phyloP scores from a whole-genome alignment of 2,113 vertebrate genomes.

The Etheostoma cragini region DNA sequence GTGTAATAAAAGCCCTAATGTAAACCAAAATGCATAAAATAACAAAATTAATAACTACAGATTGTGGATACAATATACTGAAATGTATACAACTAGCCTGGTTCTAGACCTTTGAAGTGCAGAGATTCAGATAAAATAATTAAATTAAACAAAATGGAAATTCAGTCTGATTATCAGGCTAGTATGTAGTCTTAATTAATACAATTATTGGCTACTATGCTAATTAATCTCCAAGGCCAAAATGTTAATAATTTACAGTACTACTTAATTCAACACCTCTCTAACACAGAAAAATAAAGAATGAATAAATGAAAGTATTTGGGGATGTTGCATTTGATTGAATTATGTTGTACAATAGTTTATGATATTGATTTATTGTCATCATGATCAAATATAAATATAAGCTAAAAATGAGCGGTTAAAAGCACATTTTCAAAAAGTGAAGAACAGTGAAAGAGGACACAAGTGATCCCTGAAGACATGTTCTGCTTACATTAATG shows the following conservation, averaged over 20 bases:
- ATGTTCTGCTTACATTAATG: conserved; percentile 86
- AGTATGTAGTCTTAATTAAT: not conserved
- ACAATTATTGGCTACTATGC: not conserved
- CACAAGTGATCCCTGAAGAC: not conserved
- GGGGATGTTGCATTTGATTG: not conserved
- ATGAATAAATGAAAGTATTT: not conserved
- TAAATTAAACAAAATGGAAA: not conserved
- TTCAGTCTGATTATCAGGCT: not conserved
- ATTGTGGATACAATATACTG: not conserved
- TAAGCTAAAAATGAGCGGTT: not conserved
- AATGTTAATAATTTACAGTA: not conserved
- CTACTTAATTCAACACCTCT: not conserved
- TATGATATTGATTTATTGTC: too few species aligned
- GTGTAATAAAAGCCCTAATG: not conserved
- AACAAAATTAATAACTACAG: not conserved
- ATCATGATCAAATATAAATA: not conserved
- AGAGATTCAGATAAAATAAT: not conserved
- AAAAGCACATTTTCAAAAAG: not conserved
- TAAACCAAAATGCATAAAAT: not conserved
- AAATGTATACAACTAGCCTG: not conserved
- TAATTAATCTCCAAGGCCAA: not conserved
- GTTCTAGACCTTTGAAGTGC: not conserved
- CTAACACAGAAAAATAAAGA: not conserved
- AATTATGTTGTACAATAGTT: not conserved
- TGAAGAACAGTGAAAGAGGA: not conserved